Evolutionary conservation across 2,113 vertebrate species (phyloP).

Genomic region (Agapornis roseicollis): DNA sequence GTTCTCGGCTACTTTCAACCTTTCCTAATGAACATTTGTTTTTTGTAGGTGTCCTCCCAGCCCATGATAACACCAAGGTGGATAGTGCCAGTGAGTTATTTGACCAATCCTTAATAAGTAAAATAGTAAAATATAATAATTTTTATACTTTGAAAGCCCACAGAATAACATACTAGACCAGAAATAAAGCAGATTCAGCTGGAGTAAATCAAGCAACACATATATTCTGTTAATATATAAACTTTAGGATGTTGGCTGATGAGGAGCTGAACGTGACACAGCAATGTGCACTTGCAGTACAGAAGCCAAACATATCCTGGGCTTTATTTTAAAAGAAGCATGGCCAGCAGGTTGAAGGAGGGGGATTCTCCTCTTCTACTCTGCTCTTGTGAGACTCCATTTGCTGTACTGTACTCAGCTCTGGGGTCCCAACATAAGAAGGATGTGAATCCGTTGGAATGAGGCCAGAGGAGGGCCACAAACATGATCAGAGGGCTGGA

Average conservation of each 20-base stretch:
- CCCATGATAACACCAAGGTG: slow-evolving; percentile 85
- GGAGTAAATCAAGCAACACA: not conserved
- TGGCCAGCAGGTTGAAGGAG: not conserved
- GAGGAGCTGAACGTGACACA: not conserved
- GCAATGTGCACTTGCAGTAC: not conserved
- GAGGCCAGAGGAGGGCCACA: not conserved
- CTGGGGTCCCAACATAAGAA: not conserved
- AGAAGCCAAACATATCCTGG: not conserved
- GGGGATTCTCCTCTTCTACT: not conserved
- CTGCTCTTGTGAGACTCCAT: not conserved
- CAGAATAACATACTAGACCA: not conserved
- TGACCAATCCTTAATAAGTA: not conserved
- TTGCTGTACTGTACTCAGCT: not conserved
- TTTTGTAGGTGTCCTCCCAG: slow-evolving; percentile 77
- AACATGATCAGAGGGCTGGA: not conserved
- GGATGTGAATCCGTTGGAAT: not conserved
- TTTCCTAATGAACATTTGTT: not conserved
- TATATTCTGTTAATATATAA: not conserved
- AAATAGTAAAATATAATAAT: not conserved
- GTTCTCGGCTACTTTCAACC: not conserved
- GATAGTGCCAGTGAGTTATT: slow-evolving; percentile 86
- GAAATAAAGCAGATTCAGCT: not conserved
- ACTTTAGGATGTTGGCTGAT: not conserved
- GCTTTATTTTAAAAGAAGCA: not conserved
- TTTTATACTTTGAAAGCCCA: not conserved